Conservation (phyloP, 2,797 vertebrate species). For the Lepidocolaptes lacrymiger region DNA sequence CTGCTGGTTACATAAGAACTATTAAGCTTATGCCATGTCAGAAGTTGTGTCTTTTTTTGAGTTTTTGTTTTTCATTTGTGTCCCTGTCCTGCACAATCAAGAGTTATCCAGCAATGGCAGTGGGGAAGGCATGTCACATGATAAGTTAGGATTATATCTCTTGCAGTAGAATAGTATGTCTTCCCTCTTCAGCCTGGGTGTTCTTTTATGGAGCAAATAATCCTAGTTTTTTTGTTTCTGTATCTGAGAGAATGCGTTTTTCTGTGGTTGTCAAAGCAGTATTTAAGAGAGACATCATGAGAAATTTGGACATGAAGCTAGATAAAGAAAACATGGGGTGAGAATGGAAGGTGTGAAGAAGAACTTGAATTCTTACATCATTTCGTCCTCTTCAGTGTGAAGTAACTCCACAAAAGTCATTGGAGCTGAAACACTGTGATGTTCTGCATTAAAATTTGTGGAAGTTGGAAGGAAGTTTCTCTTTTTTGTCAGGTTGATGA, state of each 20-base stretch:
- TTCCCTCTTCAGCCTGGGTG: not conserved
- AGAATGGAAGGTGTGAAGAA: not conserved
- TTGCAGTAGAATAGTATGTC: not conserved
- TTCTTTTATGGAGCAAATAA: not conserved
- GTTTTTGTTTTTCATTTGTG: not conserved
- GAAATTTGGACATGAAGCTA: not conserved
- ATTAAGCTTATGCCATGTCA: not conserved
- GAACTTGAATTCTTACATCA: not conserved
- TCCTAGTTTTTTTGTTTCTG: not conserved
- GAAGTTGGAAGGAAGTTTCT: not conserved
- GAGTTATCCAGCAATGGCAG: not conserved
- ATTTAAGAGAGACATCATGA: not conserved
- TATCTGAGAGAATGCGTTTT: not conserved
- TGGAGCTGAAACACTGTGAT: not conserved
- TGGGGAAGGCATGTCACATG: not conserved
- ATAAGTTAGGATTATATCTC: not conserved
- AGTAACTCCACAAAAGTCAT: not conserved
- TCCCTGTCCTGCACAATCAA: not conserved
- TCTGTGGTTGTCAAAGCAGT: not conserved
- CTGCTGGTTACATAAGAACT: accelerated
- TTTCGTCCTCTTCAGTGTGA: not conserved
- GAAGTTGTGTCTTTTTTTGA: not conserved
- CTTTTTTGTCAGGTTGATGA: not conserved
- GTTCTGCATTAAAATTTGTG: not conserved
- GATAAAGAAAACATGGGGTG: not conserved